Base-by-base conservation (phyloP, 2,888 invertebrate genomes). In the Zygogramma bicolorata region DNA sequence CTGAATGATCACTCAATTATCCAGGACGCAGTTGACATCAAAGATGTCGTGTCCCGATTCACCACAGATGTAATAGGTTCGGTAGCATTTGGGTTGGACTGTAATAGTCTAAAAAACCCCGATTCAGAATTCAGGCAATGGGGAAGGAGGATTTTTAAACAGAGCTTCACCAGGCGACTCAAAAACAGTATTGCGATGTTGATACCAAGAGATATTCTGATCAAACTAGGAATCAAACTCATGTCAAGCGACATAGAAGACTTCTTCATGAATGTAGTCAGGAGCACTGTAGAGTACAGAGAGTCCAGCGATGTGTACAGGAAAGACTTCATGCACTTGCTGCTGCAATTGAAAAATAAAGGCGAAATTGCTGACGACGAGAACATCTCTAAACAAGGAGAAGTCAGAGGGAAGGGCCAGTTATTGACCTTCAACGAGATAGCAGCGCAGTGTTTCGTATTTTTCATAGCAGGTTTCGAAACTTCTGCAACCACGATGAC, bases 21-120 rank as follows among this genome's bases (percentile, higher is more conserved):
- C 0, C 82, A 81, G 15, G 73, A 80, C 15, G 65, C 76, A 3
- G 58, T 84, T 10, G 82, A 84, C 38, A 78, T 84, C 49, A 83
- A 89, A 10, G 89, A 90, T 40, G 85, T 90, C 46, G 88, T 89
- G 74, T 89, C 89, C 3, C 88, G 89, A 73, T 91, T 89, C 80
- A 88, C 90, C 0, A 90, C 90, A 86, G 91, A 91, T 79, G 88
- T 91, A 2, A 90, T 91, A 25, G 90, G 89, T 0, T 89, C 88
- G 59, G 89, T 90, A 69, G 91, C 90, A 5, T 91, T 91, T 80
- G 91, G 91, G 27, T 85, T 91, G 4, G 89, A 90, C 74, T 89
- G 89, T 75, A 89, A 91, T 78, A 88, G 89, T 27, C 88, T 91
- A 60, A 86, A 87, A 63, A 86, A 89, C 82, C 86, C 89, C 0